These are phyloP conservation scores for Agrochola circellaris DNA, from an alignment of 2,888 invertebrate species.

Conservation along the genomic window DNA sequence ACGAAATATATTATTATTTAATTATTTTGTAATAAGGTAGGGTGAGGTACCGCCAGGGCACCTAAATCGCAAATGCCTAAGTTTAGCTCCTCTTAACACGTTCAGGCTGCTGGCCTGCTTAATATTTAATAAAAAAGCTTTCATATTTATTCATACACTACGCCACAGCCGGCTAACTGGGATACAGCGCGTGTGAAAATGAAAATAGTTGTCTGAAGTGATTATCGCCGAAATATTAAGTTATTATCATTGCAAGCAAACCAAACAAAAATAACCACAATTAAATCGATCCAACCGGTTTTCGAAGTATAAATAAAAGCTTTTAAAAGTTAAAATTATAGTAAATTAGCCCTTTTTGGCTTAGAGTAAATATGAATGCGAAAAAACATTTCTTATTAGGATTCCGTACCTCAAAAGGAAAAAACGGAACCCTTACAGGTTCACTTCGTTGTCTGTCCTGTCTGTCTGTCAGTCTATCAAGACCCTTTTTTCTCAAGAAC, in stretches of 20 bases:
- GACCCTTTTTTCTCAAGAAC: too few relatives aligned
- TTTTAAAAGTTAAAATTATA: background rate
- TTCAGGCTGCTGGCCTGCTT: too few relatives aligned
- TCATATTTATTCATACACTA: background rate
- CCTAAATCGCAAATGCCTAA: background rate
- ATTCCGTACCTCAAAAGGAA: too few relatives aligned
- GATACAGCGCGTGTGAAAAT: background rate
- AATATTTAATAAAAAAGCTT: too few relatives aligned
- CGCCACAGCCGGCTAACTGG: background rate
- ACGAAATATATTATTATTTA: too few relatives aligned
- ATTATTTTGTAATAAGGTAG: background rate
- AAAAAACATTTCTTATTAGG: too few relatives aligned
- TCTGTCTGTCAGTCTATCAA: too few relatives aligned
- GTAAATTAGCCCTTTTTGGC: background rate
- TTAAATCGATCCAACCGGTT: slow-evolving; percentile 5
- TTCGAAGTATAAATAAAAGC: background rate
- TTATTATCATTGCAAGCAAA: background rate
- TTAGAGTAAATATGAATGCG: background rate
- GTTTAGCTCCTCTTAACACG: background rate
- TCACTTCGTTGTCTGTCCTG: too few relatives aligned
- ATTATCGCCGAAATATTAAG: background rate
- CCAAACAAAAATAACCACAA: background rate
- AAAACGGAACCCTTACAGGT: too few relatives aligned
- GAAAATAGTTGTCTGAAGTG: background rate
- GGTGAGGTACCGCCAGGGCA: background rate